A percentile compares a stretch with the other conserved stretches of the same genome.
These are phyloP conservation scores for Kryptolebias ocellatus DNA, from an alignment of 2,797 vertebrate species.

Conservation along the genomic window DNA sequence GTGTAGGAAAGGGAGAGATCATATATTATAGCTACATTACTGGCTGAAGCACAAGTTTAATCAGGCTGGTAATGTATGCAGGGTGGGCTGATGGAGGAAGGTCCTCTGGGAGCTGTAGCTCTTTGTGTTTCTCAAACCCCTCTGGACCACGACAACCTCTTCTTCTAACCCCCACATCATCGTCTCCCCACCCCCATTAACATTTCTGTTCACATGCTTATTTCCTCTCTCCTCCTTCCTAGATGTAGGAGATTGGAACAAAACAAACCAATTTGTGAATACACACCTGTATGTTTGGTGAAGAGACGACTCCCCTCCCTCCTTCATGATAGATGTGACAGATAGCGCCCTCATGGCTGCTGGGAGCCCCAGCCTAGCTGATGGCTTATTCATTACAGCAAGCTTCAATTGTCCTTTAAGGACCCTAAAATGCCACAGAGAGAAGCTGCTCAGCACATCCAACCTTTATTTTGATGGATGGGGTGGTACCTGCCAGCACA, in stretches of 20 bases:
- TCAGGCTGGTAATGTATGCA: constrained; percentile 69
- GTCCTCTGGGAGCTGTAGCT: constrained; percentile 66
- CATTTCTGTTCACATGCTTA: constrained; percentile 8
- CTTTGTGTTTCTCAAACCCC: constrained; percentile 69
- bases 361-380: constrained; percentile 52
- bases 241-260: constrained; percentile 14
- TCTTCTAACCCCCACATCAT: constrained; percentile 29
- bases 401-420: constrained; percentile 70
- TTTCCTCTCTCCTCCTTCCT: neutral
- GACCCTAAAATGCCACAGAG: constrained; percentile 69
- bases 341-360: constrained; percentile 44
- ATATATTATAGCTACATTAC: constrained; percentile 66
- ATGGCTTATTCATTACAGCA: constrained; percentile 76
- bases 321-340: constrained; percentile 73
- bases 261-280: constrained; percentile 8
- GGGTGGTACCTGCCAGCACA: constrained; percentile 7
- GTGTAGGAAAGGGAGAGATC: constrained; percentile 31
- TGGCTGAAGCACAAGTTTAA: constrained; percentile 61
- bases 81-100: constrained; percentile 61
- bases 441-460: constrained; percentile 48
- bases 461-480: constrained; percentile 73
- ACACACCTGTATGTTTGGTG: constrained; percentile 51
- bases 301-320: constrained; percentile 3
- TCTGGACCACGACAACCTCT: constrained; percentile 44
- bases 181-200: constrained; percentile 12